Evolutionary conservation across 2,888 invertebrate genomes (phyloP).

Genomic region (Merodon equestris): DNA sequence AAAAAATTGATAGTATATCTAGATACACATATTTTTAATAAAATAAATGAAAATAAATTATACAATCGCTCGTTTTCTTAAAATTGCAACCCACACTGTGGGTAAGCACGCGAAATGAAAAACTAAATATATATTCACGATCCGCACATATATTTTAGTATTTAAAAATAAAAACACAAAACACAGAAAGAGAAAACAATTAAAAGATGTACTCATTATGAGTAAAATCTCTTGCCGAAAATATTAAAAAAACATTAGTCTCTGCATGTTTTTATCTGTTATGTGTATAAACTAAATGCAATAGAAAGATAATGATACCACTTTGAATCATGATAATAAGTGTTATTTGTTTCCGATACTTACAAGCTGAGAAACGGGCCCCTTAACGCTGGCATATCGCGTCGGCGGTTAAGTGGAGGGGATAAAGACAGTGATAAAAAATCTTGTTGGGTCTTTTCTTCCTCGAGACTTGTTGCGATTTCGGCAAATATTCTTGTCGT

Average conservation of each 20-base stretch:
- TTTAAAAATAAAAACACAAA: slow-evolving; percentile 21
- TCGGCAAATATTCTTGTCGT: slow-evolving; percentile 77
- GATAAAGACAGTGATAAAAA: slow-evolving; percentile 78
- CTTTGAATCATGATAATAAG: no score
- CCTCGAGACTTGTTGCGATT: slow-evolving; percentile 75
- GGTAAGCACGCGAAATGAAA: not conserved
- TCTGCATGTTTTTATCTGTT: no score
- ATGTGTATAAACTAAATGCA: not conserved
- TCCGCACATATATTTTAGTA: slow-evolving; percentile 26
- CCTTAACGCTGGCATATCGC: slow-evolving; percentile 78
- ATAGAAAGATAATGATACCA: no score
- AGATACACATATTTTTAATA: not conserved
- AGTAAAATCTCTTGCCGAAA: slow-evolving; percentile 20
- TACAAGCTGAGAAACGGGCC: slow-evolving; percentile 78
- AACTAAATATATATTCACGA: slow-evolving; percentile 25
- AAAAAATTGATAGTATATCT: no score
- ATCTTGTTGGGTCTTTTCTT: slow-evolving; percentile 77
- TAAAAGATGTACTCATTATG: slow-evolving; percentile 28
- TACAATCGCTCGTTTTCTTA: not conserved
- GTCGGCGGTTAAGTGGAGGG: slow-evolving; percentile 78
- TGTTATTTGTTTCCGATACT: slow-evolving; percentile 71
- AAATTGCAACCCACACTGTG: slow-evolving; percentile 29
- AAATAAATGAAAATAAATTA: not conserved
- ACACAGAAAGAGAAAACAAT: slow-evolving; percentile 19
- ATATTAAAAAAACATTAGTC: not conserved